Evolutionary conservation across 2,888 invertebrate species (phyloP), one percentile per base, ranked within the genome.

Genomic region (Norana najaformis): DNA sequence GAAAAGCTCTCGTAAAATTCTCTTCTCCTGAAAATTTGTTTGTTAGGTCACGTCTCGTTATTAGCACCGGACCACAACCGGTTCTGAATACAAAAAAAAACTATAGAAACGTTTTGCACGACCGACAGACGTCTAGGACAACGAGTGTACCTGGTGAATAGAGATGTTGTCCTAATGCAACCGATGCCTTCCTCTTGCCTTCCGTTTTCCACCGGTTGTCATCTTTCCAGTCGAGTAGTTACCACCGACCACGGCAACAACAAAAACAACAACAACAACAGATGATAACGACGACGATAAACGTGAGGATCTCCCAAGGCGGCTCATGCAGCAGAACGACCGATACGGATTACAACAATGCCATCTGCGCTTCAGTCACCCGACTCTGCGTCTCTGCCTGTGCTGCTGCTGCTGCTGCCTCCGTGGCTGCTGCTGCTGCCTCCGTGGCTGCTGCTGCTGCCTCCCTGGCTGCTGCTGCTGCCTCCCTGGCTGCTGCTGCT

Each of bases 261-360:
- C 85, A 85, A 36, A 34, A 36, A 37, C 85, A 85, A 85, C 85
- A 85, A 85, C 85, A 85, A 36, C 53, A 36, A 85, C 69, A 69
- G 69, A 69, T 69, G 69, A 69, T 85, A 85, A 85, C 85, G 37
- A 85, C 69, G 69, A 69, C n/a, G 69, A n/a, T 69, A 23, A 47
- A 47, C 20, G 47, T 47, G 69, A 69, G 69, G 30, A 69, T n/a
- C 69, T 69, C 69, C 69, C n/a, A 30, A 30, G 47, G 13, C 69
- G 30, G 47, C 47, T 5, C 47, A 23, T 23, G 47, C 47, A 47
- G 47, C 69, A n/a, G 69, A 69, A 69, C 69, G 69, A n/a, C 69
- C 69, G 69, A 69, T 69, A 69, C 69, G 69, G 69, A 69, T 69
- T n/a, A n/a, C 69, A 69, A 69, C 69, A 69, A 69, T 69, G 69